Evolutionary conservation across 2,797 vertebrate genomes (phyloP).

Genomic region (Saxicola maurus): DNA sequence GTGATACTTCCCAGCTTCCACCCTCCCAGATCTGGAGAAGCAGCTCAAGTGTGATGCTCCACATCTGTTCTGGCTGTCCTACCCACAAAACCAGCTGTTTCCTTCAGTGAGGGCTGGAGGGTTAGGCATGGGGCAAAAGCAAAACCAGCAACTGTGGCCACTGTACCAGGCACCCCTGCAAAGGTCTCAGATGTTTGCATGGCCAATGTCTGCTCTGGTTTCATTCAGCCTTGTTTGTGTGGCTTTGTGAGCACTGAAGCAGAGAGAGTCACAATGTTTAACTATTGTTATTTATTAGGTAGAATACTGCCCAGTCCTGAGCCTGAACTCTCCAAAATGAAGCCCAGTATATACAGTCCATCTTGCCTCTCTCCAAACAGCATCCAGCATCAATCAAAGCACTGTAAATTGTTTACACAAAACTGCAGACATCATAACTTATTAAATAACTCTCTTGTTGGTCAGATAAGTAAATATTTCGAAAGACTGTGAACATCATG

Average conservation of each 20-base stretch:
- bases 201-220: background rate
- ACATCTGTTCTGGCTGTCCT: background rate
- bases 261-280: background rate
- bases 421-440: constrained; percentile 44
- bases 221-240: background rate
- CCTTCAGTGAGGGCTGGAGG: background rate
- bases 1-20: background rate
- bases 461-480: constrained; percentile 56
- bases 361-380: background rate
- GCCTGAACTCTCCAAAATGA: background rate
- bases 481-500: background rate
- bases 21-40: background rate
- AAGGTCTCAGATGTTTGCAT: background rate
- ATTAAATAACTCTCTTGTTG: constrained; percentile 15
- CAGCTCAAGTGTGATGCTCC: background rate
- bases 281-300: constrained; percentile 34
- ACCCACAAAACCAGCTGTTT: background rate
- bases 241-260: background rate
- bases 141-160: background rate
- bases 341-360: background rate
- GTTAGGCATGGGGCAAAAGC: background rate
- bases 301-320: background rate
- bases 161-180: background rate
- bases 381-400: background rate
- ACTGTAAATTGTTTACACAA: constrained; percentile 49